Base-by-base conservation (phyloP, 2,113 vertebrate species). In the Coreoperca whiteheadi region DNA sequence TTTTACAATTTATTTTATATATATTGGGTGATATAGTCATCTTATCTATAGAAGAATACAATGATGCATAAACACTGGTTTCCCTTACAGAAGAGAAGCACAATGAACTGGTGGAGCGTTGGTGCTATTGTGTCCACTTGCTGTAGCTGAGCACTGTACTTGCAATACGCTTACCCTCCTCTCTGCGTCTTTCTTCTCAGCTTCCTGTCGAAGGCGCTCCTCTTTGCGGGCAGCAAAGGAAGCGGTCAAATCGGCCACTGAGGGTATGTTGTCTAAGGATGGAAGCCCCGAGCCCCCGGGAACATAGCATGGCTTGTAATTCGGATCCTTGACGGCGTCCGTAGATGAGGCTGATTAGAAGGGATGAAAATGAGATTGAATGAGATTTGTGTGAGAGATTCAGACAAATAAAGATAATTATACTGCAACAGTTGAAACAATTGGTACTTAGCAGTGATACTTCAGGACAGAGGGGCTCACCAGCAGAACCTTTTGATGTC, bases 121-220 rank as follows among this genome's bases (percentile, higher is more conserved):
- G 6, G 14, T 30, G 18, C 41, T 34, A 30, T 21, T 71, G 37
- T 41, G 64, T 53, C 28, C 32, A 32, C 60, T 41, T 60, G 54
- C n/a, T n/a, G 53, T 21, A 34, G 2, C 15, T 20, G 8, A 32
- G 34, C 7, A 1, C 0, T 61, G 18, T 20, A 46, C 16, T 70
- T 28, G 37, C 9, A 23, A n/a, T 23, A 20, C 1, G 23, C 91
- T 93, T 77, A 96, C 95, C 91, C 93, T 83, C 71, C 97, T 95
- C 11, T 96, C 97, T 25, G 89, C 83, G 69, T 97, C 97, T 79
- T 97, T 97, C 93, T 96, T 97, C 89, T 97, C 96, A 63, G 93
- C 93, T 91, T 97, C 97, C 78, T 93, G 88, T 93, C 91, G 69
- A 76, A 96, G 2, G 67, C 95, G 94, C 91, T 97, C 95, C 68